Conservation (phyloP, 64 coral and sea anemone species). For the Acropora yongei region DNA sequence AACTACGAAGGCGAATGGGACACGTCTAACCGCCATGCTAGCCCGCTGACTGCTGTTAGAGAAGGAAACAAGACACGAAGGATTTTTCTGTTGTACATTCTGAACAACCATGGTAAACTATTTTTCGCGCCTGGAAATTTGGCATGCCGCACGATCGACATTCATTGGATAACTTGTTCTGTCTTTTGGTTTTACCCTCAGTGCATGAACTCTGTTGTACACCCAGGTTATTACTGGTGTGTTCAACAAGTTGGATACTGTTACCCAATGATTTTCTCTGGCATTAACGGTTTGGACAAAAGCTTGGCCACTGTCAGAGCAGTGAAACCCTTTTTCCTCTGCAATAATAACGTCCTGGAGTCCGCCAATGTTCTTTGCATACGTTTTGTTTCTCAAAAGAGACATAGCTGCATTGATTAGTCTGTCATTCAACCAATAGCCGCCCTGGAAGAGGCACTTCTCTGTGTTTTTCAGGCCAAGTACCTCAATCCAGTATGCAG, state of each 20-base stretch:
- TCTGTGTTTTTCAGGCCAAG: constrained; percentile 54
- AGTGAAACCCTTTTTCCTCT: not conserved
- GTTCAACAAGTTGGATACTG: constrained; percentile 35
- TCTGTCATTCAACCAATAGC: constrained; percentile 58
- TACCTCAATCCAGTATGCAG: not conserved
- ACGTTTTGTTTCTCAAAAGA: constrained; percentile 17
- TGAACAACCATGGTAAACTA: constrained; percentile 18
- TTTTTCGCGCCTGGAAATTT: not conserved
- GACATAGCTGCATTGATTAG: constrained; percentile 36
- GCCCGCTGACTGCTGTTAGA: too few species aligned
- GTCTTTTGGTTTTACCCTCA: constrained; percentile 8
- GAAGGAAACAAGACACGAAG: too few species aligned
- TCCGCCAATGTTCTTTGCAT: not conserved
- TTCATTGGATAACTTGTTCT: constrained; percentile 48
- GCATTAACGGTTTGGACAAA: constrained; percentile 42
- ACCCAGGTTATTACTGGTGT: not conserved
- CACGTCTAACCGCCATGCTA: not conserved
- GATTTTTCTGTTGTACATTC: constrained; percentile 64
- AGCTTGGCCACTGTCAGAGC: not conserved
- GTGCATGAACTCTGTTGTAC: constrained; percentile 29
- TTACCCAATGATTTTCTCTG: constrained; percentile 58
- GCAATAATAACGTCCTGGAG: constrained; percentile 47
- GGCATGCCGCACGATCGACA: constrained; percentile 55
- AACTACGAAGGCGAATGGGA: not conserved
- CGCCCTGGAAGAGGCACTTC: not conserved